A percentile compares a stretch with the other conserved stretches of the same genome.
phyloP scores from a whole-genome alignment of 2,113 vertebrate genomes.

The Pelecanus crispus region DNA sequence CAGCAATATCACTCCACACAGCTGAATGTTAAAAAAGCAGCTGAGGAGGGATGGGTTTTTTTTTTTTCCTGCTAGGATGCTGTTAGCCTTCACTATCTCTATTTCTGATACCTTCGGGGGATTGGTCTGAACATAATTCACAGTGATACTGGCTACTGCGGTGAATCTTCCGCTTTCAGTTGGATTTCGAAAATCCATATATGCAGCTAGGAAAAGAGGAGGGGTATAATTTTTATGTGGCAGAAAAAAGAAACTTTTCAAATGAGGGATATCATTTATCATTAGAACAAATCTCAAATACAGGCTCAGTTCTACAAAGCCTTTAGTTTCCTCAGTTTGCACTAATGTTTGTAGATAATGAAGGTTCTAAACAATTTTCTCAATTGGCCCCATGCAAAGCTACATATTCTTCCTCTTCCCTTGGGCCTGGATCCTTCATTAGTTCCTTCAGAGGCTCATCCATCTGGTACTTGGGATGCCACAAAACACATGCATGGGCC shows the following conservation, averaged over 20 bases:
- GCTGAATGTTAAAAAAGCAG: neutral
- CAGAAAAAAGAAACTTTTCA: neutral
- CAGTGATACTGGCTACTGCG: neutral
- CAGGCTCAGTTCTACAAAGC: neutral
- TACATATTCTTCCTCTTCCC: neutral
- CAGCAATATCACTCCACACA: neutral
- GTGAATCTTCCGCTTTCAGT: neutral
- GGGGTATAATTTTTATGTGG: neutral
- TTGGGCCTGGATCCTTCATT: slow-evolving; percentile 34
- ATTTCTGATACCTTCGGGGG: neutral
- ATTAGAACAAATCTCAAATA: neutral
- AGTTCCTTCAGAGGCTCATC: slow-evolving; percentile 44
- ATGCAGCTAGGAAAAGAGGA: neutral
- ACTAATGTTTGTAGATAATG: neutral
- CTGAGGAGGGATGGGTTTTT: no score
- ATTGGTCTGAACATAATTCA: slow-evolving; percentile 18
- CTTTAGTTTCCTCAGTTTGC: neutral
- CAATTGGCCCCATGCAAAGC: neutral
- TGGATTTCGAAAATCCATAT: neutral
- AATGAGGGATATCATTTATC: neutral
- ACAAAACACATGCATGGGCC: neutral
- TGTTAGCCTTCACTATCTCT: neutral
- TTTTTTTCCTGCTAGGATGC: neutral
- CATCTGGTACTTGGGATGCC: slow-evolving; percentile 19
- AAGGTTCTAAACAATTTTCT: neutral